Evolutionary conservation across 1,140 invertebrate genomes (phyloP), one percentile per base, ranked within the genome.

Genomic region (Drosophila lowei): DNA sequence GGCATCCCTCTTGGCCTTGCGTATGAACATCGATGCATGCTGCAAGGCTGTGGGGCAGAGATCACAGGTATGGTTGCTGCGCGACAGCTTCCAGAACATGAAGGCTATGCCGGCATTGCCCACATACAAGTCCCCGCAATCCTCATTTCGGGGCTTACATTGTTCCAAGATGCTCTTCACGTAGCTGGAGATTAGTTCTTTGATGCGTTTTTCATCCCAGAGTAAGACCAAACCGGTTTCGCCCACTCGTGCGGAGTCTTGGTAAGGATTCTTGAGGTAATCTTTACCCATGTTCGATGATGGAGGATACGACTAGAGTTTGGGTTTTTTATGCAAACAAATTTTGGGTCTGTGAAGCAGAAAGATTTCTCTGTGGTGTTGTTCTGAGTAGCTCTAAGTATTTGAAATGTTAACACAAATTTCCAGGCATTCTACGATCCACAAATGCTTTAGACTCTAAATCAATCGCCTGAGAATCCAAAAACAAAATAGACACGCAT

Each of bases 101-200:
- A 92, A 94, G 11, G 92, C 91, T 43, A 93, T 92, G 15, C 93
- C 93, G 2, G 91, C 91, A 63, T 92, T 92, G 25, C 93, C 93
- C 25, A 93, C 90, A 86, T 93, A 94, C 34, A 94, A 62, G 25
- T 93, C 93, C 11, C 93, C 92, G 7, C 92, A 84, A 30, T 79
- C 83, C 7, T 77, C 79, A 59, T 8, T 72, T 11, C 73, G 78
- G 2, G 90, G 85, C 48, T 84, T 77, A 53, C 88, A 89, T 28
- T 79, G 67, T 50, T 90, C 90, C 56, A 91, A 44, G 49, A 91
- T 91, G 53, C 84, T 88, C 44, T 91, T 88, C 25, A 91, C 88
- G 70, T 91, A 91, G 41, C 81, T 89, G 60, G 85, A 90, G 11
- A 91, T 90, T 13, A 91, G 59, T 6, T 89, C 89, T 59, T 89